These are phyloP conservation scores for Drosophila tripunctata DNA, from an alignment of 2,888 invertebrate species.

Conservation along the genomic window DNA sequence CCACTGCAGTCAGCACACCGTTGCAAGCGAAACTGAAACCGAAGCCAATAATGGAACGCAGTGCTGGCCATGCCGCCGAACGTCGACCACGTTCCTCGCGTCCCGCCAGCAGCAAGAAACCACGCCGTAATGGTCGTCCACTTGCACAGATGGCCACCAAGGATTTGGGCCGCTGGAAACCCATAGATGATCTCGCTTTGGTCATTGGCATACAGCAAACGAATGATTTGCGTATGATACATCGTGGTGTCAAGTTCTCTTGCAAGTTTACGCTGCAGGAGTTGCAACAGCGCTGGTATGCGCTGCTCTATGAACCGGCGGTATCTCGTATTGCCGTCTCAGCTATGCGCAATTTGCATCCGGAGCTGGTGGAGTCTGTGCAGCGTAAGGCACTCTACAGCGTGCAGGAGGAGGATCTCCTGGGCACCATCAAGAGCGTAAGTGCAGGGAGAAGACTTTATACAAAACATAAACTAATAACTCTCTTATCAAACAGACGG, in stretches of 20 bases:
- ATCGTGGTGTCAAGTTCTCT: slow-evolving; percentile 97
- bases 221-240: slow-evolving; percentile 92
- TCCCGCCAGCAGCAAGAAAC: slow-evolving; percentile 60
- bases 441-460: no score
- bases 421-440: slow-evolving; percentile 92
- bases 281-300: slow-evolving; percentile 98
- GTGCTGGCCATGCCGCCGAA: slow-evolving; percentile 47
- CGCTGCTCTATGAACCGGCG: slow-evolving; percentile 96
- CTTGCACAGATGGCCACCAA: slow-evolving; percentile 87
- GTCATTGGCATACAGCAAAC: slow-evolving; percentile 97
- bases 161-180: slow-evolving; percentile 97
- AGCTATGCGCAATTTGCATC: slow-evolving; percentile 97
- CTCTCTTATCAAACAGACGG: slow-evolving; percentile 85
- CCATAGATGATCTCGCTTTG: slow-evolving; percentile 96
- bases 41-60: slow-evolving; percentile 60
- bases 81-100: slow-evolving; percentile 69
- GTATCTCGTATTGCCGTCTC: slow-evolving; percentile 95
- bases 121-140: slow-evolving; percentile 75
- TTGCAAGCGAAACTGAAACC: slow-evolving; percentile 38
- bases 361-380: slow-evolving; percentile 93
- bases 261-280: slow-evolving; percentile 97
- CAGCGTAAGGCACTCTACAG: slow-evolving; percentile 96
- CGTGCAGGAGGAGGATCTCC: slow-evolving; percentile 93
- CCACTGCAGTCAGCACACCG: slow-evolving; percentile 16
- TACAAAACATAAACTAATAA: no score